phyloP scores from a whole-genome alignment of 2,797 vertebrate species.

The Alfaro cultratus region DNA sequence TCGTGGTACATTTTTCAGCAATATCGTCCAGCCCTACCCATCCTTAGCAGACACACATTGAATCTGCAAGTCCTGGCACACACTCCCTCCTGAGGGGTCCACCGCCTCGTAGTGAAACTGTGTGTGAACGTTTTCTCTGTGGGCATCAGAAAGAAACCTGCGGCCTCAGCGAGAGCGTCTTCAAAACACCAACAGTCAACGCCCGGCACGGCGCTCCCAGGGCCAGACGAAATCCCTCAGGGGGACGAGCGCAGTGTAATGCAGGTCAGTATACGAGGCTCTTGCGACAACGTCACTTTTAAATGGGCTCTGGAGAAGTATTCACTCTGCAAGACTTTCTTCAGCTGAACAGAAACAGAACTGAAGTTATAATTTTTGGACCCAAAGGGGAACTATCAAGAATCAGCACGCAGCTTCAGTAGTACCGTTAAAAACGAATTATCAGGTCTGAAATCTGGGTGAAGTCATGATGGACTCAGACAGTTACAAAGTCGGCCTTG shows the following conservation, averaged over 20 bases:
- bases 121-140: conserved; percentile 2
- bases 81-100: neutral
- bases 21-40: too few species aligned
- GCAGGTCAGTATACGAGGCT: conserved; percentile 10
- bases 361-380: too few species aligned
- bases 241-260: neutral
- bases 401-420: too few species aligned
- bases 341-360: too few species aligned
- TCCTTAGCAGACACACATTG: neutral
- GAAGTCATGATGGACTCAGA: too few species aligned
- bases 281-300: conserved; percentile 3
- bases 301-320: neutral
- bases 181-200: conserved; percentile 16
- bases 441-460: too few species aligned
- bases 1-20: too few species aligned
- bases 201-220: conserved; percentile 16
- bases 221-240: conserved; percentile 19
- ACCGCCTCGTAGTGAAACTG: neutral
- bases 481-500: too few species aligned
- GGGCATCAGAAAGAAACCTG: neutral
- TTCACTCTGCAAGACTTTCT: too few species aligned
- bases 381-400: too few species aligned
- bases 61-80: conserved; percentile 6
- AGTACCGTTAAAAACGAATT: too few species aligned
- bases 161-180: neutral